Evolutionary conservation across 2,797 vertebrate species (phyloP).

Genomic region (Perodicticus potto): DNA sequence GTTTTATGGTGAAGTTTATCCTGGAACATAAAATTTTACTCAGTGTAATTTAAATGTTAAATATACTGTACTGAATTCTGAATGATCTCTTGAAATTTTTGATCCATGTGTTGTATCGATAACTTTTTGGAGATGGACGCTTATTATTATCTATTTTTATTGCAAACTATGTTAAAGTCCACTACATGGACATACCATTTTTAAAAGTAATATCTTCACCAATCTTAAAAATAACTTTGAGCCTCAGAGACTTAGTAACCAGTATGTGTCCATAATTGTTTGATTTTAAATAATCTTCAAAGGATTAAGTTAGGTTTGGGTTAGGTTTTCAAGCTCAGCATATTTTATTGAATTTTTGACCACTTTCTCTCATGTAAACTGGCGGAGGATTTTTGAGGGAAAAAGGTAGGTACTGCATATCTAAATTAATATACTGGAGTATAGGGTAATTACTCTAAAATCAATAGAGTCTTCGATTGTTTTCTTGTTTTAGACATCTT

Average conservation of each 20-base stretch:
- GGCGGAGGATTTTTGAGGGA: conserved; percentile 44
- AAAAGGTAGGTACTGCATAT: neutral
- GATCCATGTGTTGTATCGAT: conserved; percentile 13
- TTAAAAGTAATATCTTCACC: conserved; percentile 34
- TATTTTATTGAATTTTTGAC: conserved; percentile 19
- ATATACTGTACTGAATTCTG: conserved; percentile 23
- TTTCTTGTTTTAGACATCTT: conserved; percentile 5
- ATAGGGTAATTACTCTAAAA: neutral
- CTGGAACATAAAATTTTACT: conserved; percentile 47
- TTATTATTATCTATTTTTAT: conserved; percentile 10
- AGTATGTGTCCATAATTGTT: neutral
- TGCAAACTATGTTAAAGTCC: neutral
- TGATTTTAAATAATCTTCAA: conserved; percentile 40
- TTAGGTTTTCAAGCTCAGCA: conserved; percentile 21
- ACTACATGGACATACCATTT: conserved; percentile 17
- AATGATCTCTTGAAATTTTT: conserved; percentile 35
- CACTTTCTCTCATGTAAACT: neutral
- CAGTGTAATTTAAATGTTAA: conserved; percentile 36
- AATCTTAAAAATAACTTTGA: conserved; percentile 24
- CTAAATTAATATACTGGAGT: neutral
- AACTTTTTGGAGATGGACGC: conserved; percentile 28
- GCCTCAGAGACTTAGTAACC: conserved; percentile 4
- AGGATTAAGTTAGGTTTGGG: conserved; percentile 51
- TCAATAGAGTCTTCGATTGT: neutral
- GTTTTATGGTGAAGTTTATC: conserved; percentile 49